Conservation (phyloP, 2,888 invertebrate species). For the Phragmatobia fuliginosa region DNA sequence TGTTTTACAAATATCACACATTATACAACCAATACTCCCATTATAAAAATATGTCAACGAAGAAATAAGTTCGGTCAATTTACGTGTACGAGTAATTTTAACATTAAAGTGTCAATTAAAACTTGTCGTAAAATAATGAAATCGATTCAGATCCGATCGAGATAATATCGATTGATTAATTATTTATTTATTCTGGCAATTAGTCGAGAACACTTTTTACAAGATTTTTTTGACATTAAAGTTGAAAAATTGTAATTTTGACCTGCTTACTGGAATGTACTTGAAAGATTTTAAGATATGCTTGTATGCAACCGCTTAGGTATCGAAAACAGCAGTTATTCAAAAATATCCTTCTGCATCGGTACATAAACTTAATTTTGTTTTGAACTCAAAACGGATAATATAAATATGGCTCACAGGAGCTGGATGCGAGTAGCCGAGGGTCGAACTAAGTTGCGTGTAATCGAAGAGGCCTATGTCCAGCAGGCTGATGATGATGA, state of each 20-base stretch:
- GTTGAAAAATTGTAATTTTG: slow-evolving; percentile 41
- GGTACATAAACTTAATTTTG: neutral
- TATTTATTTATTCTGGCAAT: slow-evolving; percentile 37
- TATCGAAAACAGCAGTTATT: neutral
- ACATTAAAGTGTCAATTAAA: slow-evolving; percentile 41
- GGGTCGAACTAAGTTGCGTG: too few species aligned
- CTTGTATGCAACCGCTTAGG: neutral
- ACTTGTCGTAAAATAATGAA: slow-evolving; percentile 37
- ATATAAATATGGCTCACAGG: too few species aligned
- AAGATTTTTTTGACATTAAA: slow-evolving; percentile 18
- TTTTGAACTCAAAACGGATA: neutral
- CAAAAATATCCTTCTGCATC: neutral
- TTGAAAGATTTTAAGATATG: neutral
- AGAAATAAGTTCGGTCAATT: slow-evolving; percentile 7
- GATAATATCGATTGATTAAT: slow-evolving; percentile 43
- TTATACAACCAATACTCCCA: neutral
- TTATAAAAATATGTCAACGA: neutral
- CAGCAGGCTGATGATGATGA: too few species aligned
- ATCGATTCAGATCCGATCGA: slow-evolving; percentile 30
- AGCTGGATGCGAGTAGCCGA: too few species aligned
- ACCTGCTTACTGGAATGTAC: neutral
- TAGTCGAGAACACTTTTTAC: slow-evolving; percentile 26
- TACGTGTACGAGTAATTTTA: slow-evolving; percentile 21
- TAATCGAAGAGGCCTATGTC: too few species aligned
- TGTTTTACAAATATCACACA: neutral